These are phyloP conservation scores for Triplophysa siluroides DNA, from an alignment of 2,113 vertebrate genomes.

Conservation along the genomic window DNA sequence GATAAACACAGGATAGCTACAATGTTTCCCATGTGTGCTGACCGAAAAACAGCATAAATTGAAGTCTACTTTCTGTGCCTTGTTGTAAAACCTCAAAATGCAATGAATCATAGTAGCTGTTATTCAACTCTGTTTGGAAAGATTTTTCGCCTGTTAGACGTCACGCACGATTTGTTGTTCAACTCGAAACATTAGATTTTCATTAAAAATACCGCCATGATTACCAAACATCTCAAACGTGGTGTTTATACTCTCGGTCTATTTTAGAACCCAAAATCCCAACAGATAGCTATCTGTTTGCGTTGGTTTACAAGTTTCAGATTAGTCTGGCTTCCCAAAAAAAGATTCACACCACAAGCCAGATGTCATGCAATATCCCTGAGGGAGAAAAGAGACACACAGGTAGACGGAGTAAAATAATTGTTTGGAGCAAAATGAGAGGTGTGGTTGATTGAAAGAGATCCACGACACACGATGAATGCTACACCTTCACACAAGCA, in stretches of 20 bases:
- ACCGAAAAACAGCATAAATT: slow-evolving; percentile 23
- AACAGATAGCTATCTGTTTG: not conserved
- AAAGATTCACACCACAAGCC: not conserved
- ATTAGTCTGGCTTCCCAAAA: not conserved
- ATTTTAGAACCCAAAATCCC: not conserved
- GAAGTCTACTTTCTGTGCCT: not conserved
- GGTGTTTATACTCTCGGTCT: not conserved
- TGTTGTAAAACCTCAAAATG: slow-evolving; percentile 3
- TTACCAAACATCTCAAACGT: not conserved
- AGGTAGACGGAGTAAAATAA: not conserved
- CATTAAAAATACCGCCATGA: not conserved
- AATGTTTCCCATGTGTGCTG: not conserved
- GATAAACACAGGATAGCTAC: not conserved
- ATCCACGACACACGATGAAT: not conserved
- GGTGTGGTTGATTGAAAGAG: slow-evolving; percentile 6
- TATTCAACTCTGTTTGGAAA: not conserved
- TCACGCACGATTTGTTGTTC: not conserved
- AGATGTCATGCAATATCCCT: not conserved
- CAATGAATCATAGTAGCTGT: not conserved
- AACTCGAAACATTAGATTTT: slow-evolving; percentile 8
- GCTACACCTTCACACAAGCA: not conserved
- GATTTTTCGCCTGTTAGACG: not conserved
- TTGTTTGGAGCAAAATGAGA: slow-evolving; percentile 2
- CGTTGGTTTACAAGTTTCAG: not conserved
- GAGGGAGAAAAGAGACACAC: not conserved